These are phyloP conservation scores for Rhinella marina DNA, from an alignment of 2,797 vertebrate species.

Conservation along the genomic window DNA sequence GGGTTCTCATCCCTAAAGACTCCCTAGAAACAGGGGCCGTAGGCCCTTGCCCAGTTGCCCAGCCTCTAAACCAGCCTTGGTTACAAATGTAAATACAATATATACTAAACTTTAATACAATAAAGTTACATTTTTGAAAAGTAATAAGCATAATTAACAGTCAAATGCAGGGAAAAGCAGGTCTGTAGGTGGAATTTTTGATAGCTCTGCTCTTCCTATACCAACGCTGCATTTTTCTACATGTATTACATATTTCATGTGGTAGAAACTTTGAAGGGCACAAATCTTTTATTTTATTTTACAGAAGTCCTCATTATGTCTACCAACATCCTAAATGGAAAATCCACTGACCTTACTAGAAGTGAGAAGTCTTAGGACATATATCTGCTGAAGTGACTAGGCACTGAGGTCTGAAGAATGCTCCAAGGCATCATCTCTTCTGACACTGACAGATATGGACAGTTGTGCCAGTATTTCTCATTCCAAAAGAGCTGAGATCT, in stretches of 20 bases:
- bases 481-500: slow-evolving; percentile 35
- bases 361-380: slow-evolving; percentile 31
- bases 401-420: slow-evolving; percentile 34
- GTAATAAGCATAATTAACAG: too few relatives aligned
- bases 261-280: background rate
- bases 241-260: background rate
- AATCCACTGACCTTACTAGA: slow-evolving; percentile 24
- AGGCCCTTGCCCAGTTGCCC: too few relatives aligned
- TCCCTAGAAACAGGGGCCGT: too few relatives aligned
- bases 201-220: background rate
- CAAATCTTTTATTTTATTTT: background rate
- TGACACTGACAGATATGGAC: slow-evolving; percentile 53
- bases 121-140: too few relatives aligned
- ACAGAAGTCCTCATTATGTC: background rate
- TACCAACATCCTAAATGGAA: background rate
- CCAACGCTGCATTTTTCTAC: background rate
- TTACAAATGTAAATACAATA: too few relatives aligned
- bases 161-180: background rate
- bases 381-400: slow-evolving; percentile 31
- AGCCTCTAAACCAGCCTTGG: too few relatives aligned
- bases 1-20: too few relatives aligned
- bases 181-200: background rate
- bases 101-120: too few relatives aligned
- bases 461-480: slow-evolving; percentile 44
- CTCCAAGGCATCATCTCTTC: slow-evolving; percentile 31